Percentiles rank a stretch among this genome's conserved stretches.
Evolutionary conservation across 1,140 invertebrate genomes (phyloP).

Genomic region (Drosophila simulans): DNA sequence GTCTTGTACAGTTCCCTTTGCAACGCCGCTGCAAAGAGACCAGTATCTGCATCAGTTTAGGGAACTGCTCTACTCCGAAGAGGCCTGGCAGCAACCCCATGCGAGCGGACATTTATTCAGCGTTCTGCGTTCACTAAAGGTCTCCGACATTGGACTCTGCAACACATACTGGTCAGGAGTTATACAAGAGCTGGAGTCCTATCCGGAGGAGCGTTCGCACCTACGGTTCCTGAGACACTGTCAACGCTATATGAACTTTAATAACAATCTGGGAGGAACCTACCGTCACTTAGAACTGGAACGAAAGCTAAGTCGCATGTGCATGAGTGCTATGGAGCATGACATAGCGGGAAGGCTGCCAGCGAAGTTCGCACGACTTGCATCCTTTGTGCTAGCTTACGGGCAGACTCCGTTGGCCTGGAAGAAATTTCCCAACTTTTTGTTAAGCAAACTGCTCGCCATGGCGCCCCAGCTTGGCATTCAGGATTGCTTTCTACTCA

Average conservation of each 20-base stretch:
- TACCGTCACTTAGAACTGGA: conserved; percentile 85
- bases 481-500: conserved; percentile 83
- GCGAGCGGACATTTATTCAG: conserved; percentile 72
- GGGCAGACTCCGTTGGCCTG: conserved; percentile 72
- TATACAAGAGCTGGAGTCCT: conserved; percentile 59
- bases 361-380: conserved; percentile 78
- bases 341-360: conserved; percentile 78
- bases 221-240: conserved; percentile 80
- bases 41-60: conserved; percentile 69
- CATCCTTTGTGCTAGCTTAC: conserved; percentile 85
- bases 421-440: conserved; percentile 72
- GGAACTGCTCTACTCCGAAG: conserved; percentile 62
- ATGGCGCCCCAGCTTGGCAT: conserved; percentile 77
- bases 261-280: conserved; percentile 85
- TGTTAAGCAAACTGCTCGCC: conserved; percentile 74
- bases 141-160: conserved; percentile 82
- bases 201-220: conserved; percentile 46
- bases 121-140: conserved; percentile 84
- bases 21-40: conserved; percentile 73
- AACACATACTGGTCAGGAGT: conserved; percentile 84
- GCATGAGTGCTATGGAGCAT: conserved; percentile 81
- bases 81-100: conserved; percentile 47
- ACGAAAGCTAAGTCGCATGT: conserved; percentile 75
- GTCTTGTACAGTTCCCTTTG: conserved; percentile 69
- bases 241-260: conserved; percentile 86